Conservation (phyloP, 2,797 vertebrate species). For the Xiphophorus birchmanni region DNA sequence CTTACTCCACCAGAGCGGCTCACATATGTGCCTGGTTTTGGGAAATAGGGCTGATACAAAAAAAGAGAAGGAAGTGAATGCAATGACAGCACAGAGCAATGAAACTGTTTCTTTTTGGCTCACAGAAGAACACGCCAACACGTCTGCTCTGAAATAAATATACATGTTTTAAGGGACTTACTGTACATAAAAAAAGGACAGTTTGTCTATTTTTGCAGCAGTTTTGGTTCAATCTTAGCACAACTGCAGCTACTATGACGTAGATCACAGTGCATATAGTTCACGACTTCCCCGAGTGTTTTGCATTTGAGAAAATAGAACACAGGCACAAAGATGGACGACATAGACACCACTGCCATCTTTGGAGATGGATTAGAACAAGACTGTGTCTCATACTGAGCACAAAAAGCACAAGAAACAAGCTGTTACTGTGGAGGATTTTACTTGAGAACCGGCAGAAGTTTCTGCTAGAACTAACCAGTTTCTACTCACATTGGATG, state of each 20-base stretch:
- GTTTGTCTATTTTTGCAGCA: conserved; percentile 22
- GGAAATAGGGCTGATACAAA: conserved; percentile 32
- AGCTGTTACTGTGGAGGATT: not conserved
- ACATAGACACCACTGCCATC: not conserved
- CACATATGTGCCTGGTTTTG: conserved; percentile 9
- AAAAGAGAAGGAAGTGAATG: conserved; percentile 61
- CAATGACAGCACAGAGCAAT: conserved; percentile 24
- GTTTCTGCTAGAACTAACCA: not conserved
- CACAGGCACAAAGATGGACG: not conserved
- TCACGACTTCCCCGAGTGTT: conserved; percentile 50
- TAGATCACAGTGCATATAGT: conserved; percentile 46
- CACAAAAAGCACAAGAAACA: not conserved
- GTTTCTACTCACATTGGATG: conserved; percentile 44
- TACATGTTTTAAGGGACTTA: not conserved
- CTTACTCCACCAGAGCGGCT: not conserved
- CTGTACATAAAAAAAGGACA: not conserved
- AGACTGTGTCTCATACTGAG: not conserved
- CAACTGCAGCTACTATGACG: conserved; percentile 42
- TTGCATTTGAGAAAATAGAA: conserved; percentile 34
- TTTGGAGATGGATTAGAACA: not conserved
- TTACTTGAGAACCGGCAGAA: not conserved
- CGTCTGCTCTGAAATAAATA: conserved; percentile 6
- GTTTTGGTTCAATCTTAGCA: conserved; percentile 33
- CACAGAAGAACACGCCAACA: not conserved
- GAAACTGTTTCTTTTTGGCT: conserved; percentile 24